A percentile compares a stretch with the other conserved stretches of the same genome.
phyloP scores from a whole-genome alignment of 2,113 vertebrate species.

The Myrmecophaga tridactyla region DNA sequence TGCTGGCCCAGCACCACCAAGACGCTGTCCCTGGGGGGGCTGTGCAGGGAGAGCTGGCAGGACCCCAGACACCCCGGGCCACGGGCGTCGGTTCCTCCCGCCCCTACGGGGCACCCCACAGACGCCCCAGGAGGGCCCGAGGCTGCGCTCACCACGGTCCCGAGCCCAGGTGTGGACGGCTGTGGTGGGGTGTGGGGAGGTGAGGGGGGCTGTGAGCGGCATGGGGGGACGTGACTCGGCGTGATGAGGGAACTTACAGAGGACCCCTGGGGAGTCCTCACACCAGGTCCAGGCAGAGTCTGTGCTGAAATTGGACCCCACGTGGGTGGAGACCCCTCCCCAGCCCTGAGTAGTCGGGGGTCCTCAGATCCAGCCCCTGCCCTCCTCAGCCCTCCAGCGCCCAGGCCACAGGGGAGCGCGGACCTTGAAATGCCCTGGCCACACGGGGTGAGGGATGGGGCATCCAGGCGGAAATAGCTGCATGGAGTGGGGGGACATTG shows the following conservation, averaged over 20 bases:
- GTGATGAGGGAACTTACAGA: too few species aligned
- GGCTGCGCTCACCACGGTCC: too few species aligned
- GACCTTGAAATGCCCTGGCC: background rate
- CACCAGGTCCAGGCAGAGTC: background rate
- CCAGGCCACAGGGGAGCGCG: too few species aligned
- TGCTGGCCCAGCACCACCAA: conserved; percentile 95
- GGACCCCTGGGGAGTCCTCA: background rate
- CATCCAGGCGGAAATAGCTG: background rate
- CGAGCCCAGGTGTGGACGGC: too few species aligned
- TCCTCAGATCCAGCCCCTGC: background rate
- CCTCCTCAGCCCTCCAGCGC: too few species aligned
- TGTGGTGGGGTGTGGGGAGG: too few species aligned
- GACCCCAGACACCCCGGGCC: fast-evolving
- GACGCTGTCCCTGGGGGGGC: conserved; percentile 86
- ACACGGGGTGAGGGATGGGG: background rate
- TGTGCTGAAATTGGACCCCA: fast-evolving
- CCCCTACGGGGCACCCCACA: too few species aligned
- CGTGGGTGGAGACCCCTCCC: background rate
- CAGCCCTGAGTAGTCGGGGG: background rate
- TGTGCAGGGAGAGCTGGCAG: conserved; percentile 45
- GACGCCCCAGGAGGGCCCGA: too few species aligned
- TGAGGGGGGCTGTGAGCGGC: too few species aligned
- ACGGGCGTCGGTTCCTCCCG: fast-evolving
- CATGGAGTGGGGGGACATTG: background rate
- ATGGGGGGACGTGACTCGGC: too few species aligned